A percentile compares a stretch with the other conserved stretches of the same genome.
These are phyloP conservation scores for Mormyrus hasselquistii DNA, from an alignment of 2,797 vertebrate genomes.

Conservation along the genomic window DNA sequence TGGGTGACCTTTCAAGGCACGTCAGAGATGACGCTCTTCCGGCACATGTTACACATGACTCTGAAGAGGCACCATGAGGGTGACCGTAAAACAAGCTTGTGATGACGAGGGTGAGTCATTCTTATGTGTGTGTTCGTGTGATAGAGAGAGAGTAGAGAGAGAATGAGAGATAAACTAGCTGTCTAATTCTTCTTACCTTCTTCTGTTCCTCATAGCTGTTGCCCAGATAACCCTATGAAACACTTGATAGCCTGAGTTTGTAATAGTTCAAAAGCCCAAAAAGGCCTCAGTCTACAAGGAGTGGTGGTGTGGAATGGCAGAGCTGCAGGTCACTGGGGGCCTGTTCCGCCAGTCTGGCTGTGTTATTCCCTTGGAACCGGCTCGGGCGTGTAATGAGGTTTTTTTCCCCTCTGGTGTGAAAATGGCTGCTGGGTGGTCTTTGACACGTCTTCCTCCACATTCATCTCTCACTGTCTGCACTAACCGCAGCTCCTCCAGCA, in stretches of 20 bases:
- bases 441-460: not conserved
- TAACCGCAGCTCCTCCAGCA: not conserved
- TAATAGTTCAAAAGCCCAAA: not conserved
- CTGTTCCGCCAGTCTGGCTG: not conserved
- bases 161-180: not conserved
- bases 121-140: not conserved
- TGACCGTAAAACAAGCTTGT: not conserved
- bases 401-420: slow-evolving; percentile 10
- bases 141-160: not conserved
- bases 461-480: not conserved
- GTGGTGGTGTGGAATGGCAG: not conserved
- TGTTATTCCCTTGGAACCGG: not conserved
- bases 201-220: not conserved
- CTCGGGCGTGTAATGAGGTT: not conserved
- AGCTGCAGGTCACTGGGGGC: not conserved
- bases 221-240: not conserved
- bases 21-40: not conserved
- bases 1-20: not conserved
- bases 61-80: not conserved
- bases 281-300: not conserved
- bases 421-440: not conserved
- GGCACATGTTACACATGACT: not conserved
- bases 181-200: not conserved
- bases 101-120: not conserved
- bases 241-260: not conserved